Evolutionary conservation across 2,888 invertebrate species (phyloP).

Genomic region (Chalcis sispes): DNA sequence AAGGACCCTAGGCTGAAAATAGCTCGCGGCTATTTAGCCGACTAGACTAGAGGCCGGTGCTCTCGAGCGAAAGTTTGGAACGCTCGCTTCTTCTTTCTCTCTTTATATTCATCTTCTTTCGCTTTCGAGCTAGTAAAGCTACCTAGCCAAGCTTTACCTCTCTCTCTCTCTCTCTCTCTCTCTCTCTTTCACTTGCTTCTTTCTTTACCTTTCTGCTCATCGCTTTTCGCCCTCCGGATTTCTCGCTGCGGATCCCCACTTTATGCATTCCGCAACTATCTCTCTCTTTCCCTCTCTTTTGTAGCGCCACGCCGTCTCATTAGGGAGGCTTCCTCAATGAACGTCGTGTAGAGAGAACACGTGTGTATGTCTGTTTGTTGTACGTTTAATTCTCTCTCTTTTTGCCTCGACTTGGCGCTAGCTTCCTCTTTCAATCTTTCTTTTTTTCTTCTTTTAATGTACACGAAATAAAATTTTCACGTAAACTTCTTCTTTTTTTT

Average conservation of each 20-base stretch:
- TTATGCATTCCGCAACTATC: constrained; percentile 17
- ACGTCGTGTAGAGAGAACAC: neutral
- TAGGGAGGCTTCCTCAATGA: constrained; percentile 46
- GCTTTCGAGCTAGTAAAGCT: too few species aligned
- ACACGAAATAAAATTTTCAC: constrained; percentile 10
- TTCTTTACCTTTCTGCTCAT: neutral
- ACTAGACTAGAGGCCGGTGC: constrained; percentile 33
- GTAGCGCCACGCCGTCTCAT: constrained; percentile 36
- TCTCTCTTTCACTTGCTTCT: neutral
- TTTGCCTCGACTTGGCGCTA: neutral
- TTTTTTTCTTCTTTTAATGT: neutral
- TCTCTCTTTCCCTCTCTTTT: too few species aligned
- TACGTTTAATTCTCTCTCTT: constrained; percentile 25
- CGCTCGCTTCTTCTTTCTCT: constrained; percentile 1
- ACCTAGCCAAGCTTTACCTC: neutral
- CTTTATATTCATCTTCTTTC: constrained; percentile 7
- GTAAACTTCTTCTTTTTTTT: neutral
- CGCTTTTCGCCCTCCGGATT: constrained; percentile 39
- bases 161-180: neutral
- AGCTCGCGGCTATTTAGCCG: constrained; percentile 51
- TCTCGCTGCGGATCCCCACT: constrained; percentile 21
- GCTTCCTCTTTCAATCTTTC: neutral
- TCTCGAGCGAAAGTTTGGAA: neutral
- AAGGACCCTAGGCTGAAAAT: constrained; percentile 52
- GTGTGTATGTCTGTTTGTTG: constrained; percentile 16